These are phyloP conservation scores for Sterna hirundo DNA, from an alignment of 2,113 vertebrate species.

Conservation along the genomic window DNA sequence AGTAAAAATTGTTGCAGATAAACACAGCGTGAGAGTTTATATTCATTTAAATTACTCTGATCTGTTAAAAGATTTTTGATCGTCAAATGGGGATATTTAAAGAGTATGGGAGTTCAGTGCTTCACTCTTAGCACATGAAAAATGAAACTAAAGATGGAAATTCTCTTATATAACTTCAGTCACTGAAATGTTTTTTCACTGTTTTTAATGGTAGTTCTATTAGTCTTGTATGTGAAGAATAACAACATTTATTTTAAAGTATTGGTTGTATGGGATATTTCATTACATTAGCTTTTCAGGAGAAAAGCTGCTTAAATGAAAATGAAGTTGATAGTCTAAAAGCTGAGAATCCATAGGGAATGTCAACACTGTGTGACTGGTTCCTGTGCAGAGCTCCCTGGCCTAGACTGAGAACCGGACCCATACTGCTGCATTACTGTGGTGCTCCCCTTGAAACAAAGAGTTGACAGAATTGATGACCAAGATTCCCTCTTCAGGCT, in stretches of 20 bases:
- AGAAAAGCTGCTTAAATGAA: background rate
- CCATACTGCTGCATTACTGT: background rate
- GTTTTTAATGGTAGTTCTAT: background rate
- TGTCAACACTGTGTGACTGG: background rate
- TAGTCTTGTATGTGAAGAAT: background rate
- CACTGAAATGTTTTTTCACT: background rate
- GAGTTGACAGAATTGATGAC: background rate
- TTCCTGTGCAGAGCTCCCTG: background rate
- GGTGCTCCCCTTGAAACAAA: background rate
- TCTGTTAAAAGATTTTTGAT: background rate
- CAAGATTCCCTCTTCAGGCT: background rate
- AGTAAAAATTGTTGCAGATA: background rate
- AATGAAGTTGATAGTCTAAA: background rate
- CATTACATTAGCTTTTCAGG: background rate
- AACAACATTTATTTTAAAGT: background rate
- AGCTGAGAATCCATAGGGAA: background rate
- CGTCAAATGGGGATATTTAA: background rate
- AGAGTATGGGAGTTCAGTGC: background rate
- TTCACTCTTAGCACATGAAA: background rate
- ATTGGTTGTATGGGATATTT: background rate
- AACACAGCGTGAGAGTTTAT: background rate
- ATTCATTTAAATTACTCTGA: background rate
- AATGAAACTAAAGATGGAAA: background rate
- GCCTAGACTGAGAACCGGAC: background rate
- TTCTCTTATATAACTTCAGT: background rate